Percentiles rank a stretch among this genome's conserved stretches.
These are phyloP conservation scores for Sabatieria punctata DNA, from an alignment of 2,888 invertebrate species.

Conservation along the genomic window DNA sequence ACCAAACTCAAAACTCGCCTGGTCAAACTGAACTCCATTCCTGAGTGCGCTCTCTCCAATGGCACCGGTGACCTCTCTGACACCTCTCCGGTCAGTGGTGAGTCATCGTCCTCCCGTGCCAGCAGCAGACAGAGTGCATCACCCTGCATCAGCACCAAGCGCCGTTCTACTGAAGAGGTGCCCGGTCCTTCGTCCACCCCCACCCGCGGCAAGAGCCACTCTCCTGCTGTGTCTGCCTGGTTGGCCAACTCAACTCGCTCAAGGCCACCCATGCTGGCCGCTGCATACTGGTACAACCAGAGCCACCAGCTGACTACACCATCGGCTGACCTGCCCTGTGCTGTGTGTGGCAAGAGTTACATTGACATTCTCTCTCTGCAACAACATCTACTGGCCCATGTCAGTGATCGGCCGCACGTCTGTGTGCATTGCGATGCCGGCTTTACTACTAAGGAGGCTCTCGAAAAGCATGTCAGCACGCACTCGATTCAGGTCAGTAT, in stretches of 20 bases:
- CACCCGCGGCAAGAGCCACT: not conserved
- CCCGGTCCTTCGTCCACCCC: not conserved
- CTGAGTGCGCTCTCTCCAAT: not conserved
- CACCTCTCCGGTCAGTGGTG: not conserved
- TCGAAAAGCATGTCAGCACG: slow-evolving; percentile 33
- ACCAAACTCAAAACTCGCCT: not conserved
- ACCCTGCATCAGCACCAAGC: no score
- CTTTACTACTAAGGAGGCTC: slow-evolving; percentile 34
- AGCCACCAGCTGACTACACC: no score
- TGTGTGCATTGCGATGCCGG: slow-evolving; percentile 39
- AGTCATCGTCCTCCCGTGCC: not conserved
- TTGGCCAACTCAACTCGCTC: no score
- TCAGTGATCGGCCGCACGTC: slow-evolving; percentile 37
- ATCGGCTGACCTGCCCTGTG: no score
- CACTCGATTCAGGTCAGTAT: no score
- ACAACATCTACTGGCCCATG: not conserved
- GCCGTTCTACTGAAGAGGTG: not conserved
- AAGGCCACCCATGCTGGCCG: no score
- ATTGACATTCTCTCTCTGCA: not conserved
- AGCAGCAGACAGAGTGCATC: not conserved
- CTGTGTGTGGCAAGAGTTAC: not conserved
- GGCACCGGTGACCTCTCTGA: no score
- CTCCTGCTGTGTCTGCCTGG: no score
- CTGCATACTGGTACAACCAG: no score
- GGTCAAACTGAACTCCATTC: slow-evolving; percentile 4